Percentiles rank a stretch among this genome's conserved stretches.
Conservation (phyloP, 2,113 vertebrate genomes). For the Pterocles burchelli region DNA sequence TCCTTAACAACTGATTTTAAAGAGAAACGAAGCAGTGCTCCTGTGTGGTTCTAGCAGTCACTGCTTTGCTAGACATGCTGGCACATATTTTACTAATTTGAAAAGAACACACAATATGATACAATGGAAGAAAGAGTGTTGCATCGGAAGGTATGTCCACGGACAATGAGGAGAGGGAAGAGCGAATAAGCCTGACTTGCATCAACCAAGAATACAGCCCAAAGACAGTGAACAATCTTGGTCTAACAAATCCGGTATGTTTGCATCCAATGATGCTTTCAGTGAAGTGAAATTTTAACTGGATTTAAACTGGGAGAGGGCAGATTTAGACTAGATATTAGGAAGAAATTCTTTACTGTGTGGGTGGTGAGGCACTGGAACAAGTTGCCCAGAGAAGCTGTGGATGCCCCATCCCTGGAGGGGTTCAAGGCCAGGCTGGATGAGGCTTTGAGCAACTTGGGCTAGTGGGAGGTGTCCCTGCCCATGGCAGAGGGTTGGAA, state of each 20-base stretch:
- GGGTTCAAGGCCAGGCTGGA: too few relatives aligned
- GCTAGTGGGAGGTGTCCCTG: too few relatives aligned
- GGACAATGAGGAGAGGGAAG: not conserved
- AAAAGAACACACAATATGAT: not conserved
- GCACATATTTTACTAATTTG: not conserved
- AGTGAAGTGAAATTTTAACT: not conserved
- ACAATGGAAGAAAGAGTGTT: not conserved
- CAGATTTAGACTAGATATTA: too few relatives aligned
- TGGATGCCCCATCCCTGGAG: too few relatives aligned
- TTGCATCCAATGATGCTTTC: not conserved
- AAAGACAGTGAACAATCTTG: not conserved
- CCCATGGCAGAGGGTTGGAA: too few relatives aligned
- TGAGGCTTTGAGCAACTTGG: too few relatives aligned
- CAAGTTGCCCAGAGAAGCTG: too few relatives aligned
- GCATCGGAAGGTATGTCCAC: not conserved
- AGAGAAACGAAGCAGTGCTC: not conserved
- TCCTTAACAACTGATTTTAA: not conserved
- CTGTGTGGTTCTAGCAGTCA: not conserved
- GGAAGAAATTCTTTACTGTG: too few relatives aligned
- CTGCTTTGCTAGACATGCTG: not conserved
- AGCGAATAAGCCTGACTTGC: not conserved
- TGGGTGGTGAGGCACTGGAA: too few relatives aligned
- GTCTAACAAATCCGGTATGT: not conserved
- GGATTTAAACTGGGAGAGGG: too few relatives aligned
- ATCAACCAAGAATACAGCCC: not conserved